Evolutionary conservation across 2,797 vertebrate genomes (phyloP), one percentile per base, ranked within the genome.

Genomic region (Sus cebifrons): DNA sequence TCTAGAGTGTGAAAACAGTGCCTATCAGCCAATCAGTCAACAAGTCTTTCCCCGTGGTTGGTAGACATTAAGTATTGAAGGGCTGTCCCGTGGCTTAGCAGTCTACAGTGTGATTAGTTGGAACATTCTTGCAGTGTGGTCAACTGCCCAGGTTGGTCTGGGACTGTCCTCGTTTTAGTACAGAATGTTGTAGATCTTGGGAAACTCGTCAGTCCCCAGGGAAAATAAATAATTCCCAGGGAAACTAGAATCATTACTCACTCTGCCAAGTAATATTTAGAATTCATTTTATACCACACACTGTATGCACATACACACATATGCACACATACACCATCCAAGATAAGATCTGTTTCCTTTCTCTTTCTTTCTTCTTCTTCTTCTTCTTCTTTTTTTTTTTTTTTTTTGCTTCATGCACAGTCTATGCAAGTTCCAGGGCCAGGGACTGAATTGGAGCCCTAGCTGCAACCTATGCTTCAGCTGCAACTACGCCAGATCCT

Each of bases 231-330:
- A 6, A 49, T 49, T 49, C 44, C 44, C 9, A 36, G 56, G 71
- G 18, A 95, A 89, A 84, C 14, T 78, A 40, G 25, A 82, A 86
- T 44, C 23, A 25, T 52, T 81, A 21, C 4, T 29, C 36, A 40
- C 13, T 65, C 78, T 68, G 14, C 49, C 27, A 92, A 70, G 25
- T 52, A 92, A 90, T 15, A 40, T 75, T 96, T 84, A 68, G 52
- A 92, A 68, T 14, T 27, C 20, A 74, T 90, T 86, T 94, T 81
- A 70, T 18, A 36, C 17, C 6, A 1, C 54, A n/a, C 20, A 44
- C n/a, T 6, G 9, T 49, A 36, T 36, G 36, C 36, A 49, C 44
- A 49, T 49, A 49, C 4, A 58, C 16, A 11, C 23, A 32, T 6
- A 74, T 13, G 52, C 4, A 67, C 4, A 73, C 29, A 40, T 12